Conservation (phyloP, 2,888 invertebrate genomes). For the Cheilosia vulpina region DNA sequence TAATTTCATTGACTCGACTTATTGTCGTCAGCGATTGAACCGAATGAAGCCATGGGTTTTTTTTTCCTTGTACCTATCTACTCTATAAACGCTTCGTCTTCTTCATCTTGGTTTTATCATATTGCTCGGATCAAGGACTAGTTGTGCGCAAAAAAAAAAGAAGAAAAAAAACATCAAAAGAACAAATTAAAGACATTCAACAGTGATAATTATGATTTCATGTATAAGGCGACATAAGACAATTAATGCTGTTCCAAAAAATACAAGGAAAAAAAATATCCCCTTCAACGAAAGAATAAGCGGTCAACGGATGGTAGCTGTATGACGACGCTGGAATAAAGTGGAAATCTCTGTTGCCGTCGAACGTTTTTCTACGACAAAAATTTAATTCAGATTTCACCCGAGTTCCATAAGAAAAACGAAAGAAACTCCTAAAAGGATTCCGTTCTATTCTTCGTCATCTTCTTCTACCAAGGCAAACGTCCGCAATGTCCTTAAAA, state of each 20-base stretch:
- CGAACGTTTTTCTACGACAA: conserved; percentile 38
- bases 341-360: conserved; percentile 33
- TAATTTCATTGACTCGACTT: conserved; percentile 21
- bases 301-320: conserved; percentile 23
- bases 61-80: background rate
- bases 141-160: background rate
- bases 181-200: conserved; percentile 39
- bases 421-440: conserved; percentile 21
- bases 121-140: conserved; percentile 1
- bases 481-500: conserved; percentile 41
- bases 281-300: conserved; percentile 19
- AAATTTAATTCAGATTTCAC: conserved; percentile 67
- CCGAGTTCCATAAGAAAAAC: background rate
- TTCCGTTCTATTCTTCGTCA: background rate
- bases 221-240: conserved; percentile 49
- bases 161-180: background rate
- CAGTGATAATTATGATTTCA: conserved; percentile 62
- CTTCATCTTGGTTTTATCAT: background rate
- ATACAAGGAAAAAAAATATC: background rate
- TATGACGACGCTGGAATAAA: conserved; percentile 12
- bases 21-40: conserved; percentile 15
- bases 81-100: background rate
- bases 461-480: conserved; percentile 9
- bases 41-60: background rate
- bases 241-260: conserved; percentile 42